Evolutionary conservation across 2,888 invertebrate genomes (phyloP).

Genomic region (Brassicogethes aeneus): DNA sequence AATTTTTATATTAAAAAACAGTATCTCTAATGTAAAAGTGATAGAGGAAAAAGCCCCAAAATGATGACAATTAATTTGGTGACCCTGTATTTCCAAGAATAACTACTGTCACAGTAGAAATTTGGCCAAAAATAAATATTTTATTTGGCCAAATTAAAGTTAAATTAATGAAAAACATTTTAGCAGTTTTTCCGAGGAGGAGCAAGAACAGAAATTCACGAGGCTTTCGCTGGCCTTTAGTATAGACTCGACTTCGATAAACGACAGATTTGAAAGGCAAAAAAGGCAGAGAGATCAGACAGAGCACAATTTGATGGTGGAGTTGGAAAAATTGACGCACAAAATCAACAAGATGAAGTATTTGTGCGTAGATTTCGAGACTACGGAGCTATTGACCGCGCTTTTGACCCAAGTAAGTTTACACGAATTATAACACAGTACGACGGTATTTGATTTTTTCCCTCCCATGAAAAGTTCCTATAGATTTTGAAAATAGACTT

Average conservation of each 20-base stretch:
- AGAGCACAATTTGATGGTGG: conserved; percentile 47
- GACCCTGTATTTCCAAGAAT: no score
- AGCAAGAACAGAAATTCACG: conserved; percentile 47
- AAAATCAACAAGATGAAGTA: conserved; percentile 40
- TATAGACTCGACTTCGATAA: conserved; percentile 49
- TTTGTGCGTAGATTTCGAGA: conserved; percentile 44
- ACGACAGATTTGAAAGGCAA: conserved; percentile 47
- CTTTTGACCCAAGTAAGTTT: conserved; percentile 43
- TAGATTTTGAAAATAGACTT: no score
- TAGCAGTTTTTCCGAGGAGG: conserved; percentile 35
- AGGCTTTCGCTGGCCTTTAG: conserved; percentile 49
- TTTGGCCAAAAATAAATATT: no score
- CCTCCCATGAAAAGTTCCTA: no score
- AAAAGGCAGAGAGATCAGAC: conserved; percentile 49
- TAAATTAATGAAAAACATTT: no score
- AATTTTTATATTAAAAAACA: no score
- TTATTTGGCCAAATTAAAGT: no score
- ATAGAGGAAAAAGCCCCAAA: no score
- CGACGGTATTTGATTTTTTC: no score
- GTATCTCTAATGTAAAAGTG: no score
- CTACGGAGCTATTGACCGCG: conserved; percentile 43
- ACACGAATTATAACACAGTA: conserved; percentile 15
- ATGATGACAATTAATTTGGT: no score
- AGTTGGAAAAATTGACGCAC: conserved; percentile 42
- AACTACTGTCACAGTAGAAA: no score